Conservation (phyloP, 2,888 invertebrate genomes). For the Aricia artaxerxes region DNA sequence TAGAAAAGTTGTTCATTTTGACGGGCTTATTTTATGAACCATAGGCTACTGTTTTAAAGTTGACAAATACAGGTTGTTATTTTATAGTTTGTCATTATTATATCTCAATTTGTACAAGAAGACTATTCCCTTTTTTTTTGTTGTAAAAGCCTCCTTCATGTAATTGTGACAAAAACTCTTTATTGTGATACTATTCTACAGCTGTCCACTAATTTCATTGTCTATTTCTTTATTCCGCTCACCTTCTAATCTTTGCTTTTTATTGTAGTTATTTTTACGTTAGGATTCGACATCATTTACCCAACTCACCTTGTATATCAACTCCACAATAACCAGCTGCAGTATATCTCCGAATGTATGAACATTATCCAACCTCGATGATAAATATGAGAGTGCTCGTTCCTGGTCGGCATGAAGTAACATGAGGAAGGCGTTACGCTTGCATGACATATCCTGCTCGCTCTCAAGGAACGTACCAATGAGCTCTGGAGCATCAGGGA, state of each 20-base stretch:
- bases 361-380: conserved; percentile 96
- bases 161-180: too few species aligned
- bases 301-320: conserved; percentile 94
- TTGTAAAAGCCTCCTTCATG: too few species aligned
- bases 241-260: background rate
- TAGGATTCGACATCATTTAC: background rate
- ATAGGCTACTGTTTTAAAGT: too few species aligned
- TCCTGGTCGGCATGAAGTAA: conserved; percentile 98
- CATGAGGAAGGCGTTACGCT: conserved; percentile 99
- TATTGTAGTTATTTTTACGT: background rate
- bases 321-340: conserved; percentile 98
- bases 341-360: conserved; percentile 97
- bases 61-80: too few species aligned
- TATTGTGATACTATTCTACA: too few species aligned
- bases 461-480: conserved; percentile 96
- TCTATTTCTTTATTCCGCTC: too few species aligned
- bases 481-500: conserved; percentile 99
- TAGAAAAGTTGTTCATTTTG: too few species aligned
- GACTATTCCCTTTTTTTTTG: too few species aligned
- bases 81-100: too few species aligned
- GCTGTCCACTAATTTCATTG: too few species aligned
- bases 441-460: conserved; percentile 99
- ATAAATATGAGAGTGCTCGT: conserved; percentile 94
- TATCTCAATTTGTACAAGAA: too few species aligned
- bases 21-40: too few species aligned